phyloP scores from a whole-genome alignment of 2,113 vertebrate species.

The Platanista minor region DNA sequence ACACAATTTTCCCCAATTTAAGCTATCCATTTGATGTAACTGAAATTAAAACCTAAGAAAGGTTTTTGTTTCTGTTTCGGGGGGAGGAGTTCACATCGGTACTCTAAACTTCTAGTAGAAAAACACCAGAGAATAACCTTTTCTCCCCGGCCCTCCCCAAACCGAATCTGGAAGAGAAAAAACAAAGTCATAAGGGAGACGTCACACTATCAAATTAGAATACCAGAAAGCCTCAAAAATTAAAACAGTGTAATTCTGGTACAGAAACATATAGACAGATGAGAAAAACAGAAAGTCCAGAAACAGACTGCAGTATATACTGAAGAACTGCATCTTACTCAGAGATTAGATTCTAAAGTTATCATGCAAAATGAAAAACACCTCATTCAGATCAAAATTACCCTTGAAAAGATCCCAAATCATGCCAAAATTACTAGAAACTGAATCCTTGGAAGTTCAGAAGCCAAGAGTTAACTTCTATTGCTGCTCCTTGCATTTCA shows the following conservation, averaged over 20 bases:
- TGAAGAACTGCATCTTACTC: neutral
- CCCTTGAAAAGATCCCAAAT: neutral
- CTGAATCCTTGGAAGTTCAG: neutral
- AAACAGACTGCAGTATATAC: neutral
- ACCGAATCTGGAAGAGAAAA: neutral
- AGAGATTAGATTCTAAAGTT: neutral
- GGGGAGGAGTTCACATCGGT: neutral
- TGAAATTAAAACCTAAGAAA: neutral
- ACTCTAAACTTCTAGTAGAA: neutral
- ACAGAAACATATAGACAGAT: neutral
- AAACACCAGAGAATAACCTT: neutral
- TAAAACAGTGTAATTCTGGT: neutral
- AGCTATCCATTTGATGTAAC: neutral
- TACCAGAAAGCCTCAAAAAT: neutral
- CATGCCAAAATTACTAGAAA: neutral
- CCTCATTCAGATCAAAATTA: neutral
- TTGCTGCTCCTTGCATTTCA: neutral
- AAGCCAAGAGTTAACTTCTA: neutral
- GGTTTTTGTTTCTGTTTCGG: neutral
- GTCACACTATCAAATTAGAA: neutral
- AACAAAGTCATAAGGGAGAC: neutral
- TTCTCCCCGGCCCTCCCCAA: rapidly evolving
- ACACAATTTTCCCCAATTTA: neutral
- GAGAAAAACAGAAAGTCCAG: neutral
- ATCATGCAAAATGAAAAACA: neutral